Percentiles rank a stretch among this genome's conserved stretches.
phyloP scores from a whole-genome alignment of 2,113 vertebrate genomes.

The Leuciscus idus region DNA sequence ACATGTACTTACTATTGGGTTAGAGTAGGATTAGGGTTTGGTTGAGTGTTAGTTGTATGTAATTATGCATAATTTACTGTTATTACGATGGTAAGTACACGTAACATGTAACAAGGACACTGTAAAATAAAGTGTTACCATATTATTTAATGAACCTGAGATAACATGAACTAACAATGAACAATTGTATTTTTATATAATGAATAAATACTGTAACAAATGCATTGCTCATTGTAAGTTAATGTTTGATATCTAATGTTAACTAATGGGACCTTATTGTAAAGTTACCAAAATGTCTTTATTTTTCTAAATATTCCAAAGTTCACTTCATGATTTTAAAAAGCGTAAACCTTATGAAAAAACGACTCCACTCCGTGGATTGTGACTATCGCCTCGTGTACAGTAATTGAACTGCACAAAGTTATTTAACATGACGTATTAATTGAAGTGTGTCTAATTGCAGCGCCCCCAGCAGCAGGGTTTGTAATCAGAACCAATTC shows the following conservation, averaged over 20 bases:
- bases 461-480: slow-evolving; percentile 21
- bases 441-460: slow-evolving; percentile 47
- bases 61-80: no score
- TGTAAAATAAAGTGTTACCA: no score
- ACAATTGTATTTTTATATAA: background rate
- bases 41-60: no score
- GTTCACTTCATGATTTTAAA: background rate
- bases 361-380: background rate
- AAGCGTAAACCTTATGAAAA: background rate
- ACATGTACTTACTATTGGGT: no score
- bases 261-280: background rate
- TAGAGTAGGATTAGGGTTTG: no score
- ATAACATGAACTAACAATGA: background rate
- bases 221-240: background rate
- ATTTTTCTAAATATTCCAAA: background rate
- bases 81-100: no score
- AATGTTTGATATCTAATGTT: background rate
- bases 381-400: background rate
- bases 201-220: background rate
- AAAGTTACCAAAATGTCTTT: background rate
- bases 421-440: slow-evolving; percentile 44
- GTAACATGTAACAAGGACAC: no score
- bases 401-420: slow-evolving; percentile 22
- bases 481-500: slow-evolving; percentile 45
- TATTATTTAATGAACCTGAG: no score